Percentiles rank a stretch among this genome's conserved stretches.
Evolutionary conservation across 1,140 invertebrate genomes (phyloP).

Genomic region (Periplaneta americana): DNA sequence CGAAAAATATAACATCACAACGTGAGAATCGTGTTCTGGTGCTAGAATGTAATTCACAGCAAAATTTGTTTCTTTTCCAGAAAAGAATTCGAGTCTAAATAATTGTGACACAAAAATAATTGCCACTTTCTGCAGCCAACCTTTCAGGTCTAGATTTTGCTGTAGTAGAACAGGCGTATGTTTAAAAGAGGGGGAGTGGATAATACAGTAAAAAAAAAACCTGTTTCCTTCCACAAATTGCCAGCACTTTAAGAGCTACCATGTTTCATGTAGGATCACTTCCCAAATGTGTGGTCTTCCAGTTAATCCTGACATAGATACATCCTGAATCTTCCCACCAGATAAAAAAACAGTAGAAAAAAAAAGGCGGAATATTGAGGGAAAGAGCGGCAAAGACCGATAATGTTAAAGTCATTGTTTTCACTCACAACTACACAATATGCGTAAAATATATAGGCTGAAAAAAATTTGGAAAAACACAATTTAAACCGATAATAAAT

Average conservation of each 20-base stretch:
- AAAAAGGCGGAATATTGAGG: background rate
- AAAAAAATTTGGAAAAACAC: background rate
- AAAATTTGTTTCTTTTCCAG: too few relatives aligned
- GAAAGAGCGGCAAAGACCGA: background rate
- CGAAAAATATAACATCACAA: too few relatives aligned
- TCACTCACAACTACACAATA: too few relatives aligned
- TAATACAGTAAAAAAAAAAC: background rate
- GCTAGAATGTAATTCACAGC: too few relatives aligned
- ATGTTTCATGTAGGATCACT: constrained; percentile 7
- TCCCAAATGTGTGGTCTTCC: background rate
- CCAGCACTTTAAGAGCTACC: background rate
- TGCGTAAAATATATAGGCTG: background rate
- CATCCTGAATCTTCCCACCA: background rate
- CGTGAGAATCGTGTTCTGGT: too few relatives aligned
- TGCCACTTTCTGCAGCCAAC: background rate
- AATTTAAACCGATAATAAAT: background rate
- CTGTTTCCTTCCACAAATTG: background rate
- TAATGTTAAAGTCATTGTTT: background rate
- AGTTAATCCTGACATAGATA: background rate
- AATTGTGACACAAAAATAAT: too few relatives aligned
- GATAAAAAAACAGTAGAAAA: background rate
- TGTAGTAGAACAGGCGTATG: background rate
- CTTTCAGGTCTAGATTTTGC: background rate
- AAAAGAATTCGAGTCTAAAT: too few relatives aligned
- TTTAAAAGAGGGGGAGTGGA: background rate